These are phyloP conservation scores for Neomorphus geoffroyi DNA, from an alignment of 2,797 vertebrate species.

Conservation along the genomic window DNA sequence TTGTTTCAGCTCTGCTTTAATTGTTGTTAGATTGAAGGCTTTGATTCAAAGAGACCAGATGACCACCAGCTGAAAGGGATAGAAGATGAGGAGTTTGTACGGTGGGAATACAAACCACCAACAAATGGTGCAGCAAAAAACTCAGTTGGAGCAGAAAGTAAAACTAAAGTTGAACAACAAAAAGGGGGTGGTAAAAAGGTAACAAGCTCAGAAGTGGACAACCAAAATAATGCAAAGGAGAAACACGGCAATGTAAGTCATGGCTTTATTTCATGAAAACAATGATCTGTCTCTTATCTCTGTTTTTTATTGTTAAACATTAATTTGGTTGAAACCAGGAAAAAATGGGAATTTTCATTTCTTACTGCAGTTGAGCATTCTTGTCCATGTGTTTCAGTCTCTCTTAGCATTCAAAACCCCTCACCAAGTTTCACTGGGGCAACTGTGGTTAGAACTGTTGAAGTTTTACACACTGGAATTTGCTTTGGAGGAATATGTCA, in stretches of 20 bases:
- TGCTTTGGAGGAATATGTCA: conserved; percentile 93
- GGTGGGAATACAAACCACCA: conserved; percentile 89
- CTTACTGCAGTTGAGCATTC: conserved; percentile 4
- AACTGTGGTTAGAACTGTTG: conserved; percentile 94
- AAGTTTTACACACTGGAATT: conserved; percentile 99
- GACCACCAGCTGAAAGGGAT: conserved; percentile 93
- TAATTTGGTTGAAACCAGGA: not conserved
- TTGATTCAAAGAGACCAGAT: conserved; percentile 90
- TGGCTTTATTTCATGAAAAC: not conserved
- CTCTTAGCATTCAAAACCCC: conserved; percentile 79
- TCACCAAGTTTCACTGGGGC: conserved; percentile 84
- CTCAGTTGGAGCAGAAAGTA: conserved; percentile 76
- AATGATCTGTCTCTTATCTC: not conserved
- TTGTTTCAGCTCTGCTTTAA: conserved; percentile 24
- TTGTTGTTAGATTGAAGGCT: conserved; percentile 88
- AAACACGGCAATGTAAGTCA: conserved; percentile 87
- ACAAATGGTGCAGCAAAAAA: conserved; percentile 82
- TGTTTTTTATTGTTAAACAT: conserved; percentile 32
- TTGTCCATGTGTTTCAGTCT: conserved; percentile 77
- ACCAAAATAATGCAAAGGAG: conserved; percentile 76
- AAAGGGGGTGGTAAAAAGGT: conserved; percentile 76
- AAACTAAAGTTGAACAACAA: conserved; percentile 82
- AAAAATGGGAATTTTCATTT: not conserved
- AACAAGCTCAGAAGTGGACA: conserved; percentile 68
- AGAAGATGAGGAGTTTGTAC: conserved; percentile 82